Percentiles rank a stretch among this genome's conserved stretches.
Conservation (phyloP, 2,797 vertebrate species). For the Pogonophryne albipinna region DNA sequence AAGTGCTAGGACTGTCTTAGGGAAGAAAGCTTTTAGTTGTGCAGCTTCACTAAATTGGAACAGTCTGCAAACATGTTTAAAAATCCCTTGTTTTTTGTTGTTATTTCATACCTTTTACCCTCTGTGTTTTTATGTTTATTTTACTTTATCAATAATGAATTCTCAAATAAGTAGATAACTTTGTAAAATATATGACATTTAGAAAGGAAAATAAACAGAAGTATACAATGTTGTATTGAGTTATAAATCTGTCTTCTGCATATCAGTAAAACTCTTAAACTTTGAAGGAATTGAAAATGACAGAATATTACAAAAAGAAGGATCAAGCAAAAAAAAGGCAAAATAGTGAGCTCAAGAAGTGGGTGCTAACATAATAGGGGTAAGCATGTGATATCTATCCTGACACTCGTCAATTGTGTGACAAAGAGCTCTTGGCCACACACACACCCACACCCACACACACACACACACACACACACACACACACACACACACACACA, state of each 20-base stretch:
- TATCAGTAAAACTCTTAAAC: slow-evolving; percentile 29
- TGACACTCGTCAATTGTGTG: slow-evolving; percentile 68
- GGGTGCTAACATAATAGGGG: slow-evolving; percentile 60
- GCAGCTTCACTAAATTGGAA: no score
- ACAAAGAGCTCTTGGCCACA: slow-evolving; percentile 63
- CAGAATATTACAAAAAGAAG: neutral
- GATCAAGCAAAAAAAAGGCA: slow-evolving; percentile 22
- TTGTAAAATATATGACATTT: slow-evolving; percentile 5
- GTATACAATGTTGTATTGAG: slow-evolving; percentile 11
- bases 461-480: neutral
- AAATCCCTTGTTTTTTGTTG: no score
- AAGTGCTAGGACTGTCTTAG: no score
- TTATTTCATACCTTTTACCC: neutral
- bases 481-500: slow-evolving; percentile 17
- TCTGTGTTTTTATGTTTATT: neutral
- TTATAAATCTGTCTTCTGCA: slow-evolving; percentile 5
- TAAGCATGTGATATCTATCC: slow-evolving; percentile 68
- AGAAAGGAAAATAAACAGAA: neutral
- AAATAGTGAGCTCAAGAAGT: slow-evolving; percentile 29
- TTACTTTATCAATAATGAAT: neutral
- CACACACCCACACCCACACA: slow-evolving; percentile 28
- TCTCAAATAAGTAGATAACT: slow-evolving; percentile 20
- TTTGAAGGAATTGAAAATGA: neutral
- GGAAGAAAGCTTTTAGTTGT: no score
- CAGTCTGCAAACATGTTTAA: no score